Evolutionary conservation across 2,113 vertebrate species (phyloP), one percentile per base, ranked within the genome.

Genomic region (Tauraco erythrolophus): DNA sequence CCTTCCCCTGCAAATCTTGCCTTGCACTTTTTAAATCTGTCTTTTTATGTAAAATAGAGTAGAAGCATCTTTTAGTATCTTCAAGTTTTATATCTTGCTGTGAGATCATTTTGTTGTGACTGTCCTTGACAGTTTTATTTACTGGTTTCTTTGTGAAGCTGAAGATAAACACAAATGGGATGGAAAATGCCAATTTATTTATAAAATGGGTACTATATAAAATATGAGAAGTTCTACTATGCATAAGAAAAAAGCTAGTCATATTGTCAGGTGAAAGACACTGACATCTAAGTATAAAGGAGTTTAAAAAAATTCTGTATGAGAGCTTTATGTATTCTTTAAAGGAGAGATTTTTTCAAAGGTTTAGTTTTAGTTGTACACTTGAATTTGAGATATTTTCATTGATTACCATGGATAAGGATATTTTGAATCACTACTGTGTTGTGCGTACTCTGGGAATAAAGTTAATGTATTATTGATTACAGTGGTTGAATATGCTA

Each of bases 1-100:
- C 94, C 70, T 88, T 91, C 76, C 96, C 97, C 97, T 98, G 98
- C 98, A 98, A 97, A 98, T 98, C 97, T 98, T 98, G 98, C 98
- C 98, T 99, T 98, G 98, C 98, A 99, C 99, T 99, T 99, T 98
- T 98, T 98, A 97, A 98, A 98, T 98, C 96, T 97, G 97, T 98
- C 98, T 98, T 98, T 98, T 98, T 98, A 98, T 98, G 98, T 98
- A 98, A 98, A 98, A 96, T 98, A 98, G 98, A 70, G 80, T 98
- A 97, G 97, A 93, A 97, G 71, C 98, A 98, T 97, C 97, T 97
- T 97, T 97, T 97, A 97, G 85, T 98, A 97, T 98, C 97, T 98
- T 97, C 98, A 97, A 95, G 95, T 98, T 98, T 98, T 98, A 98
- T 98, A 98, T 97, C 97, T 98, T 98, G 98, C 98, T 97, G 98